Evolutionary conservation across 2,113 vertebrate genomes (phyloP).

Genomic region (Nothoprocta pentlandii): DNA sequence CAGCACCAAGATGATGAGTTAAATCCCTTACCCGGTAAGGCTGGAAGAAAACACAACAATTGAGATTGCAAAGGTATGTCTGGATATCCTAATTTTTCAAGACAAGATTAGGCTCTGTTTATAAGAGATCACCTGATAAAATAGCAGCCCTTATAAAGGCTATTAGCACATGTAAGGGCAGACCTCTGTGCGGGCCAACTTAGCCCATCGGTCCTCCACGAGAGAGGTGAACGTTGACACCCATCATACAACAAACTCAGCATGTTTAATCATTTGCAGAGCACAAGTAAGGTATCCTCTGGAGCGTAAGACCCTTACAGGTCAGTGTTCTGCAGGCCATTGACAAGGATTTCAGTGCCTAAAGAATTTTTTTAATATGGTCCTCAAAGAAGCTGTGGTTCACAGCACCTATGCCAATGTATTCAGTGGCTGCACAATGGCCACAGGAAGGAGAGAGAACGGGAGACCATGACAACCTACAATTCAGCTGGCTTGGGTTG

Average conservation of each 20-base stretch:
- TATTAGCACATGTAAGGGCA: neutral
- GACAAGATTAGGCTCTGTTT: neutral
- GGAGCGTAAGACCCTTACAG: neutral
- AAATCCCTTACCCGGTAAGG: neutral
- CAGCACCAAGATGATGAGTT: neutral
- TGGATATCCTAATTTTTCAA: neutral
- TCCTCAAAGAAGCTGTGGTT: neutral
- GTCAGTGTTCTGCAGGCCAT: neutral
- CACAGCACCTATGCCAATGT: neutral
- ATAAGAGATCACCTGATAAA: neutral
- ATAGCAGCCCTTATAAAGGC: neutral
- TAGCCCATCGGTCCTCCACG: neutral
- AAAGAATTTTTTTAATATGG: neutral
- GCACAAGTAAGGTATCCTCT: neutral
- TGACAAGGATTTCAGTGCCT: neutral
- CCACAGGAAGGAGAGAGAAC: neutral
- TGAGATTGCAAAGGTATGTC: neutral
- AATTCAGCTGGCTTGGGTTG: neutral
- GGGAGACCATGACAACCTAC: neutral
- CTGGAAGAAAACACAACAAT: neutral
- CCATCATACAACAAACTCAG: neutral
- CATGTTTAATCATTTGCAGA: neutral
- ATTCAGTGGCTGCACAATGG: accelerated
- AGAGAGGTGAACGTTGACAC: accelerated
- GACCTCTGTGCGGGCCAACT: neutral